These are phyloP conservation scores for Epiblema foenella DNA, from an alignment of 2,888 invertebrate genomes.

Conservation along the genomic window DNA sequence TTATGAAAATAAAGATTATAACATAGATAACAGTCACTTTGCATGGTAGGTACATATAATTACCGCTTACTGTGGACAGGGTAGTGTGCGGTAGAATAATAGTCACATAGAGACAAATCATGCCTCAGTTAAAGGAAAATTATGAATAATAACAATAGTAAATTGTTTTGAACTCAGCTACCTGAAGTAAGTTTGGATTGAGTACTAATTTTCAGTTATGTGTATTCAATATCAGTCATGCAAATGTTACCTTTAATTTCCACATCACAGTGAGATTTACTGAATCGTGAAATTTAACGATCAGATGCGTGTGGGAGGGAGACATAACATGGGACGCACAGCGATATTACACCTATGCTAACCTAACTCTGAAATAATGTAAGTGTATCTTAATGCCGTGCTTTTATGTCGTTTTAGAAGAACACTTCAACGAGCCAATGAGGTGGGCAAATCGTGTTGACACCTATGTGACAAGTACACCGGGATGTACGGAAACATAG, in stretches of 20 bases:
- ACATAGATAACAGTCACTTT: slow-evolving; percentile 3
- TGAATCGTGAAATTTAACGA: slow-evolving; percentile 38
- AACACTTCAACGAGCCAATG: slow-evolving; percentile 1
- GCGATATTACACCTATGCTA: slow-evolving; percentile 26
- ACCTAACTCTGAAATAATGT: slow-evolving; percentile 2
- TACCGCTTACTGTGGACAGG: too few relatives aligned
- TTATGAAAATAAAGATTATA: slow-evolving; percentile 21
- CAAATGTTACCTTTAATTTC: slow-evolving; percentile 34
- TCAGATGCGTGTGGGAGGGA: slow-evolving; percentile 33
- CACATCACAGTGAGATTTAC: slow-evolving; percentile 34
- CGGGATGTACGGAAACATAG: slow-evolving; percentile 32
- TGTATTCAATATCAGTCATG: slow-evolving; percentile 11
- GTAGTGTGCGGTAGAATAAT: not conserved
- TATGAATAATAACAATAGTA: slow-evolving; percentile 3
- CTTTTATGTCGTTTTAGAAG: slow-evolving; percentile 9
- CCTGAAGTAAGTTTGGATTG: slow-evolving; percentile 4
- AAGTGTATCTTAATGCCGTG: not conserved
- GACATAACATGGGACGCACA: slow-evolving; percentile 33
- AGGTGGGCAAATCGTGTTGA: slow-evolving; percentile 41
- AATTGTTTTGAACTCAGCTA: slow-evolving; percentile 22
- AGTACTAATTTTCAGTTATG: slow-evolving; percentile 5
- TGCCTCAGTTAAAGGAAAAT: slow-evolving; percentile 20
- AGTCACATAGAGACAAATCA: slow-evolving; percentile 6
- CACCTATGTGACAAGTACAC: slow-evolving; percentile 41
- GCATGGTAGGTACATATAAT: not conserved